Evolutionary conservation across 2,888 invertebrate genomes (phyloP).

Genomic region (Psococerastis gibbosa): DNA sequence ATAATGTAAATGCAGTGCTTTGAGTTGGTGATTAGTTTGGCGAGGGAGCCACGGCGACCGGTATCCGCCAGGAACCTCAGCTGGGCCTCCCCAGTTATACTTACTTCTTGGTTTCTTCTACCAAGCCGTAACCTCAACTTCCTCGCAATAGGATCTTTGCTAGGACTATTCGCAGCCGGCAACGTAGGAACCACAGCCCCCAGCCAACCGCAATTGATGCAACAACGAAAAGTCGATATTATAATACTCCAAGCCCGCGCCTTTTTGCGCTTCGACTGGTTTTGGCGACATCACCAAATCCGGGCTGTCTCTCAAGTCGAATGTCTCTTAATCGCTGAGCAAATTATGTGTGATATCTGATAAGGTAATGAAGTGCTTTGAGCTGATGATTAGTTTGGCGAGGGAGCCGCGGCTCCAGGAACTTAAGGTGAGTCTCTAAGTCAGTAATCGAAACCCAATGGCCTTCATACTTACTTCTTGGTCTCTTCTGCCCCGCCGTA

Average conservation of each 20-base stretch:
- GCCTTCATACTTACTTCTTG: conserved; percentile 26
- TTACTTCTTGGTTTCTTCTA: conserved; percentile 39
- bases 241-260: conserved; percentile 78
- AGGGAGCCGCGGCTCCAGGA: conserved; percentile 68
- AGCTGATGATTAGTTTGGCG: conserved; percentile 80
- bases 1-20: conserved; percentile 92
- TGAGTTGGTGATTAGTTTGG: conserved; percentile 79
- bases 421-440: too few species aligned
- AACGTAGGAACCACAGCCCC: conserved; percentile 66
- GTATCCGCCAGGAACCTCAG: conserved; percentile 34
- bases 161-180: conserved; percentile 38
- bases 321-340: conserved; percentile 66
- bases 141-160: conserved; percentile 82
- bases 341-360: conserved; percentile 95
- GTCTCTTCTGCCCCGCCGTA: conserved; percentile 61
- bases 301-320: conserved; percentile 85
- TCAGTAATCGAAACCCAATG: too few species aligned
- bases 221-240: conserved; percentile 98
- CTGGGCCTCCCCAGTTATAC: too few species aligned
- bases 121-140: conserved; percentile 76
- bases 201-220: conserved; percentile 80
- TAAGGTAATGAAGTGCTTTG: conserved; percentile 83
- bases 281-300: conserved; percentile 96
- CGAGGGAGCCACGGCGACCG: conserved; percentile 74
- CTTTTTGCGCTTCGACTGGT: conserved; percentile 60